Evolutionary conservation across 1,140 invertebrate species (phyloP), one percentile per base, ranked within the genome.

Genomic region (Zeugodacus cucurbitae): DNA sequence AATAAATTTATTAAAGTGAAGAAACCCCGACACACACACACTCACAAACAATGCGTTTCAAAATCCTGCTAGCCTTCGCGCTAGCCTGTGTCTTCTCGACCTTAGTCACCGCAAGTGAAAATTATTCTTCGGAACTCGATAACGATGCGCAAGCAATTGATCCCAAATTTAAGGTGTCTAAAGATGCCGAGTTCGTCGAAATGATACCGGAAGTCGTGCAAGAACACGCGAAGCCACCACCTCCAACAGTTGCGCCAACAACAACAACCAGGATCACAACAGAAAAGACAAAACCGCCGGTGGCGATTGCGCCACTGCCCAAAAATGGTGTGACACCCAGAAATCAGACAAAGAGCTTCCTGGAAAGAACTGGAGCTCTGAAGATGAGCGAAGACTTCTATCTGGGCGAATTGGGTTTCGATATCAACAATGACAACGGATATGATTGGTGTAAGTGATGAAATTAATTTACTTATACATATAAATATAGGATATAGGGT

Each of bases 361-460:
- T 90, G 88, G 29, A 89, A 32, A 90, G 89, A 62, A 91, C 90
- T 3, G 92, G 92, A 4, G 92, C 91, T 22, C 87, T 93, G 26
- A 78, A 91, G 22, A 90, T 90, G 89, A 82, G 74, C 37, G 70
- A 89, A 26, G 89, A 78, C 44, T 91, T 91, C 29, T 93, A 92
- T 59, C 82, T 93, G 88, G 92, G 91, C 41, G 92, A 93, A 87
- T 90, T 93, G 86, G 89, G 88, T 64, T 91, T 89, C 87, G 92
- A 93, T 89, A 86, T 91, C 2, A 8, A 57, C 88, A 90, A 90
- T 87, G 74, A 70, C 86, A 91, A 89, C 89, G 92, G 92, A 85
- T 93, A 93, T 87, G 91, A 93, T 88, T 93, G 92, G 92, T 90
- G 92, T 93, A 90, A 93, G 92, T 89, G 1, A 87, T 32, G 20